A percentile compares a stretch with the other conserved stretches of the same genome.
Conservation (phyloP, 2,797 vertebrate genomes). For the Balearica regulorum region DNA sequence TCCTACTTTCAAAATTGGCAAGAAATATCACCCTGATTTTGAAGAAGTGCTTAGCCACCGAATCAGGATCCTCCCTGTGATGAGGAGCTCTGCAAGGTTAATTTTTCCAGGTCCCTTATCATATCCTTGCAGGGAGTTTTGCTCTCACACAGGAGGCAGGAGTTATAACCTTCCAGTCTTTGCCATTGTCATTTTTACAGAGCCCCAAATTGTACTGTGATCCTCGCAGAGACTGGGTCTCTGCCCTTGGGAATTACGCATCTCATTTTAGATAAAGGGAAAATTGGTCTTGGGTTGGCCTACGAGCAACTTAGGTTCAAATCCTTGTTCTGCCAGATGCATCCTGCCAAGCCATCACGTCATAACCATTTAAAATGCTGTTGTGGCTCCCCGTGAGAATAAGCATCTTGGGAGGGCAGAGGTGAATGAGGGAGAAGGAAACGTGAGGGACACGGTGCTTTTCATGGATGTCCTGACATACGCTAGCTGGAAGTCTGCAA, state of each 20-base stretch:
- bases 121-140: background rate
- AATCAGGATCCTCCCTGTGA: background rate
- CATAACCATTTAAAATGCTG: background rate
- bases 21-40: background rate
- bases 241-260: background rate
- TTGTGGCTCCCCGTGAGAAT: background rate
- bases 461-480: background rate
- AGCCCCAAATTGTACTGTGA: background rate
- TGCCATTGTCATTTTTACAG: background rate
- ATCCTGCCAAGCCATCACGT: background rate
- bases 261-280: background rate
- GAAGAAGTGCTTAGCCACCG: background rate
- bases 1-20: constrained; percentile 17
- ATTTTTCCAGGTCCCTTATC: constrained; percentile 25
- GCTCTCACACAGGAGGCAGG: background rate
- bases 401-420: background rate
- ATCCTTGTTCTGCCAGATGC: background rate
- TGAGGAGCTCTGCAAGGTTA: background rate
- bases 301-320: background rate
- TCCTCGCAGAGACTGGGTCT: background rate
- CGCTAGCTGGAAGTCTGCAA: background rate
- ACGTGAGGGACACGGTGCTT: background rate
- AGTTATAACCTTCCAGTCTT: background rate
- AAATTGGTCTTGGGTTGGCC: background rate
- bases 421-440: background rate